A percentile compares a stretch with the other conserved stretches of the same genome.
Conservation (phyloP, 1,140 invertebrate genomes). For the Calycopis cecrops region DNA sequence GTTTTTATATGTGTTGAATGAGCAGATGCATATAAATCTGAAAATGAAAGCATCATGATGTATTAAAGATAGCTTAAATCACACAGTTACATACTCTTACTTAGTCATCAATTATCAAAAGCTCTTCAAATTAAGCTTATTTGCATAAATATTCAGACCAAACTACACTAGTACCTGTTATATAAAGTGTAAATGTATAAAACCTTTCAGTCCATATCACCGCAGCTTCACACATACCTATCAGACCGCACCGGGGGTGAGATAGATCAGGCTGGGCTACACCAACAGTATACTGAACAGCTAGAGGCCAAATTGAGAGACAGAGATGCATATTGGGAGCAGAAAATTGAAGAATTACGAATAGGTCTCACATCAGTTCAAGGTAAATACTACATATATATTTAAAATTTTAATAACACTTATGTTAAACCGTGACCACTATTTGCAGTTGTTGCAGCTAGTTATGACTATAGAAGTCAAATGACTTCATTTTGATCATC, state of each 20-base stretch:
- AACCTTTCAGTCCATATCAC: constrained; percentile 58
- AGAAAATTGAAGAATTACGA: constrained; percentile 61
- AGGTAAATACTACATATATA: constrained; percentile 47
- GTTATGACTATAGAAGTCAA: too few species aligned
- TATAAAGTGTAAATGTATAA: constrained; percentile 6
- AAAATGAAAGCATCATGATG: not conserved
- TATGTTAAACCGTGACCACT: too few species aligned
- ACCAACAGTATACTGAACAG: constrained; percentile 57
- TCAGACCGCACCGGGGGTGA: constrained; percentile 58
- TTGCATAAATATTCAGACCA: not conserved
- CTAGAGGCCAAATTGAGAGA: constrained; percentile 56
- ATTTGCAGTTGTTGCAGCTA: too few species aligned
- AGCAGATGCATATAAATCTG: too few species aligned
- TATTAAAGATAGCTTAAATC: not conserved
- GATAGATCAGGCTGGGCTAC: constrained; percentile 50
- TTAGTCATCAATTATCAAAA: not conserved
- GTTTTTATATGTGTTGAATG: too few species aligned
- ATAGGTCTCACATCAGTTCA: constrained; percentile 52
- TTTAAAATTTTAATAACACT: too few species aligned
- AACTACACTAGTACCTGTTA: constrained; percentile 7
- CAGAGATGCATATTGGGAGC: constrained; percentile 58
- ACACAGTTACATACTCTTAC: not conserved
- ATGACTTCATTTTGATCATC: too few species aligned
- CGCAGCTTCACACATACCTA: constrained; percentile 60
- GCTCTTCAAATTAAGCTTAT: too few species aligned